Evolutionary conservation across 1,140 invertebrate species (phyloP).

Genomic region (Pachypeltis micranthus): DNA sequence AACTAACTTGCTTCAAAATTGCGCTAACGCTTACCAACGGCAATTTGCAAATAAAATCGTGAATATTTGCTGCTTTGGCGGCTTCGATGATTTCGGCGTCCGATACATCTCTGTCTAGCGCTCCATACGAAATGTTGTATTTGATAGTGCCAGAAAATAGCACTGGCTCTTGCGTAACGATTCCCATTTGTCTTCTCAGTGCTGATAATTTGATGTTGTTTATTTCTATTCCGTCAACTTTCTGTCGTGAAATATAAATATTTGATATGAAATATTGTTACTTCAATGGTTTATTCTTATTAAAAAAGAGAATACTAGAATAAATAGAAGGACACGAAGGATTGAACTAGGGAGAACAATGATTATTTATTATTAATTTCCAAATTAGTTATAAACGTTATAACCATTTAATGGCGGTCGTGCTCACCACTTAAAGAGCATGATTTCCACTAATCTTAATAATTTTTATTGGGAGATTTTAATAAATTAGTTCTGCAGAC

Average conservation of each 20-base stretch:
- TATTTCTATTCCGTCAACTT: conserved; percentile 42
- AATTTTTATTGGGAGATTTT: no score
- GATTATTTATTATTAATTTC: no score
- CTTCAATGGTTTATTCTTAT: background rate
- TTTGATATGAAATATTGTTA: conserved; percentile 35
- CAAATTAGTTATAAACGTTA: no score
- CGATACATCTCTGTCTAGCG: conserved; percentile 36
- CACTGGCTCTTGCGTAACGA: conserved; percentile 70
- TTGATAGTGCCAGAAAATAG: conserved; percentile 60
- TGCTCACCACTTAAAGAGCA: no score
- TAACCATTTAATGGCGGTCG: no score
- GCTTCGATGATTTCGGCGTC: conserved; percentile 59
- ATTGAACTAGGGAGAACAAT: no score
- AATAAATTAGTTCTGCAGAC: no score
- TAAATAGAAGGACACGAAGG: no score
- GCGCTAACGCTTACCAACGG: conserved; percentile 67
- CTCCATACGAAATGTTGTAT: conserved; percentile 67
- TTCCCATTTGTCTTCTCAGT: conserved; percentile 56
- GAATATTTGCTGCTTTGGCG: conserved; percentile 75
- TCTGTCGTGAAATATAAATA: conserved; percentile 49
- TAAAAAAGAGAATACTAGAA: no score
- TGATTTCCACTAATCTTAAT: no score
- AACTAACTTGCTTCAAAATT: no score
- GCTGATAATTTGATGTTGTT: conserved; percentile 52
- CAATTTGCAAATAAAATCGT: conserved; percentile 64